Base-by-base conservation (phyloP, 2,113 vertebrate species). In the Eudyptes chrysolophus region DNA sequence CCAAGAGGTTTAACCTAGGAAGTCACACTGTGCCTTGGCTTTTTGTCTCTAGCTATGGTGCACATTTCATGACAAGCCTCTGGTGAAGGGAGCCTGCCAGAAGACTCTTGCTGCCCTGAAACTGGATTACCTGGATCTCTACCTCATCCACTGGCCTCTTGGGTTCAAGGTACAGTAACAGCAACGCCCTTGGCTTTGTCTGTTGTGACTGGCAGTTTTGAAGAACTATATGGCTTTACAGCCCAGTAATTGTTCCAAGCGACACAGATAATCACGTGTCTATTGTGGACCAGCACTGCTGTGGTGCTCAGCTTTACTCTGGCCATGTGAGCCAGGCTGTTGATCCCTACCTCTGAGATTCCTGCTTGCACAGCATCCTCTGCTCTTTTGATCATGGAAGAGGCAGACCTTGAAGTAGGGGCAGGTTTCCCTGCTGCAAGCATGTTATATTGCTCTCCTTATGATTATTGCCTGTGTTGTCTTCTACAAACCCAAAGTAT, bases 61-160 rank as follows among this genome's bases (percentile, higher is more conserved):
- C 86, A 99, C 99, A 0, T 99, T 98, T 95, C 99, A 99, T 19
- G 98, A 98, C 9, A 99, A 99, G 80, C 75, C 96, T 58, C 32
- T 98, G 92, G 99, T 99, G 89, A 99, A 98, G 42, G 93, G 95
- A 42, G 98, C 92, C 34, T 99, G 98, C 95, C 98, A 99, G 98
- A 99, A 99, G 96, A 99, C 99, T 0, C 99, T 99, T 19, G 89
- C 96, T 9, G 98, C 97, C 93, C 98, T 99, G 62, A 98, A 99
- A 84, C 95, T 99, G 96, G 99, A 99, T 90, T 99, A 99, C 96
- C 84, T 99, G 82, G 99, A 99, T 89, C 99, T 99, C 46, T 99
- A 99, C 88, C 98, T 99, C 9, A 89, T 99, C 46, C 99, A 99
- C 92, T 99, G 99, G 99, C 99, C 99, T 6, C 44, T 99, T 48